Evolutionary conservation across 2,888 invertebrate species (phyloP).

Genomic region (Parnassius glacialis): DNA sequence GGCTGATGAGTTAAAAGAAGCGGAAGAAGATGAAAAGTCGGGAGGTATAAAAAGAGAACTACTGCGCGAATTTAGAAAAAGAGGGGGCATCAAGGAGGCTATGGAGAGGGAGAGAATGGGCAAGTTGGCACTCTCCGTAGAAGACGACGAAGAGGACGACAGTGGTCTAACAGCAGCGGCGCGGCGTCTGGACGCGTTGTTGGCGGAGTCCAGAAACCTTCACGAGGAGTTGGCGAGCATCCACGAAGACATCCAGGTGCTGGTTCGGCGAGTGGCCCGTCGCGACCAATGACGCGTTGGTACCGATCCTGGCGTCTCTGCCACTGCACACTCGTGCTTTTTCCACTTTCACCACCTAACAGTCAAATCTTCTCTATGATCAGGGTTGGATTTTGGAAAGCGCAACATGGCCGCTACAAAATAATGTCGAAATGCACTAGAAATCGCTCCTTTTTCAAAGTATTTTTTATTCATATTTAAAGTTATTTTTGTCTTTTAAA

Average conservation of each 20-base stretch:
- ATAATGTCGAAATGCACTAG: too few relatives aligned
- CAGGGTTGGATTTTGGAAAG: too few relatives aligned
- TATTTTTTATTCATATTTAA: too few relatives aligned
- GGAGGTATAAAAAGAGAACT: constrained; percentile 47
- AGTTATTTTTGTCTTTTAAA: too few relatives aligned
- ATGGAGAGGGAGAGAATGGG: constrained; percentile 67
- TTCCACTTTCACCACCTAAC: not conserved
- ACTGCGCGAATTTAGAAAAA: constrained; percentile 47
- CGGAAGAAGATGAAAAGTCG: constrained; percentile 55
- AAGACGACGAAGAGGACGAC: constrained; percentile 61
- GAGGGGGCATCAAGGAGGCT: constrained; percentile 51
- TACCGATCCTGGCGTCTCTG: constrained; percentile 50
- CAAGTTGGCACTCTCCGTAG: constrained; percentile 67
- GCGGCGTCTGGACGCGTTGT: constrained; percentile 64
- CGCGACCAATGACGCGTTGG: constrained; percentile 69
- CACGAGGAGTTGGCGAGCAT: constrained; percentile 73
- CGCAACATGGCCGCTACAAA: too few relatives aligned
- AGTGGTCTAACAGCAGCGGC: constrained; percentile 60
- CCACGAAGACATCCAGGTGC: constrained; percentile 78
- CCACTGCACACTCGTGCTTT: constrained; percentile 29
- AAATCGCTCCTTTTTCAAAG: too few relatives aligned
- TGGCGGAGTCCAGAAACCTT: constrained; percentile 68
- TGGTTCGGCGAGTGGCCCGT: constrained; percentile 68
- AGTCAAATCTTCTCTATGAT: not conserved
- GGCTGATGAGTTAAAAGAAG: constrained; percentile 69